Evolutionary conservation across 2,888 invertebrate genomes (phyloP), one percentile per base, ranked within the genome.

Genomic region (Hipparchia semele): DNA sequence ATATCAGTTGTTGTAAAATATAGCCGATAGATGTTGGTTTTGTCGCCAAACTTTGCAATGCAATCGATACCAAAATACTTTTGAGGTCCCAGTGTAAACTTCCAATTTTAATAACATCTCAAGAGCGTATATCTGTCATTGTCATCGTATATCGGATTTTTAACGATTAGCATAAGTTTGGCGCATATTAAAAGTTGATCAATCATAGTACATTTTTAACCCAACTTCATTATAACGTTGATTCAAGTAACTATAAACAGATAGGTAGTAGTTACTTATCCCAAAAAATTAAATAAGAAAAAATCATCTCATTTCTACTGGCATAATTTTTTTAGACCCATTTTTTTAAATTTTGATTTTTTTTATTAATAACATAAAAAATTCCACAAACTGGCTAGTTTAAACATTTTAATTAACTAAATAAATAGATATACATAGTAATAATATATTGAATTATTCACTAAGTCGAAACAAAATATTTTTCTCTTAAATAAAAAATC

Each of bases 381-480:
- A 8, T 33, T 68, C 56, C 62, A 67, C 61, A 39, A 64, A 68
- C 64, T 61, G 69, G 66, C 67, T 70, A 68, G 59, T 68, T 75
- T 65, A 74, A 74, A 78, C 70, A 71, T 60, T 79, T 79, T 84
- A 84, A 84, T 85, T 86, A 78, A 83, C 86, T 93, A 93, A 93
- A 93, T 93, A 92, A 93, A 93, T 93, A 93, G 86, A 91, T 89
- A 88, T 88, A 23, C 23, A 23, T 23, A 23, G 23, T 90, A 33
- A 33, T 65, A 64, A 46, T 49, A 65, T 65, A 53, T 53, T 88
- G 88, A 87, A 90, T 90, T 90, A 91, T 82, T 84, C 87, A 89
- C 89, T 89, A 91, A 78, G 81, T 86, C 80, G 80, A 86, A 87
- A 85, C 81, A 82, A 84, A 81, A 81, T 79, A 80, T 82, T 79